Evolutionary conservation across 1,140 invertebrate species (phyloP).

Genomic region (Atta texana): DNA sequence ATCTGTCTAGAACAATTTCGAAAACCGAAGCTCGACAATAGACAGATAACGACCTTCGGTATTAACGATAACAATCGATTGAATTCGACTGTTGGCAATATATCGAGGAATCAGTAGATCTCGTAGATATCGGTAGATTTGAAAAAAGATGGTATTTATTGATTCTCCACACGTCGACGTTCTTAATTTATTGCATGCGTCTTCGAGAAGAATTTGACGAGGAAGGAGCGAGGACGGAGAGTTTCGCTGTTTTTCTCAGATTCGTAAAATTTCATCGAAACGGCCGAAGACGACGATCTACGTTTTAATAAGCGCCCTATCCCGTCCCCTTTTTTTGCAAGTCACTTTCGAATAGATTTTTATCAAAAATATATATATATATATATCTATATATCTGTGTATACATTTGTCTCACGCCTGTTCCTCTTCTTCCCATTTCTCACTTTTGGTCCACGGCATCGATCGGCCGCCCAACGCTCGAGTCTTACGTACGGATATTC

Average conservation of each 20-base stretch:
- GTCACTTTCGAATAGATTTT: conserved; percentile 77
- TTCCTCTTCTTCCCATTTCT: conserved; percentile 48
- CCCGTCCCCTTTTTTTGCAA: conserved; percentile 67
- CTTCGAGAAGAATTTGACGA: conserved; percentile 8
- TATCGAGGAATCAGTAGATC: background rate
- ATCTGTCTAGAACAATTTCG: conserved; percentile 42
- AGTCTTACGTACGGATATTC: conserved; percentile 84
- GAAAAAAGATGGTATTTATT: background rate
- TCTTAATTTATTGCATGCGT: conserved; percentile 55
- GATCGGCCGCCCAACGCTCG: conserved; percentile 79
- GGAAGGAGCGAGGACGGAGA: conserved; percentile 16
- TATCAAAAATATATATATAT: conserved; percentile 83
- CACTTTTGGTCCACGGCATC: conserved; percentile 68
- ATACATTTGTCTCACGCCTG: conserved; percentile 47
- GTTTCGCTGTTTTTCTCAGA: background rate
- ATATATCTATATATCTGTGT: conserved; percentile 57
- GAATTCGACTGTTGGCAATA: background rate
- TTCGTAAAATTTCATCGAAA: conserved; percentile 24
- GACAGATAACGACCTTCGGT: conserved; percentile 27
- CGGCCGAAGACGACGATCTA: conserved; percentile 43
- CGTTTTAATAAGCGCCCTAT: conserved; percentile 18
- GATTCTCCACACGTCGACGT: conserved; percentile 31
- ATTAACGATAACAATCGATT: background rate
- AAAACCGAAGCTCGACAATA: conserved; percentile 22
- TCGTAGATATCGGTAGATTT: background rate